A percentile compares a stretch with the other conserved stretches of the same genome.
Evolutionary conservation across 2,113 vertebrate species (phyloP).

Genomic region (Psilopsiagon aymara): DNA sequence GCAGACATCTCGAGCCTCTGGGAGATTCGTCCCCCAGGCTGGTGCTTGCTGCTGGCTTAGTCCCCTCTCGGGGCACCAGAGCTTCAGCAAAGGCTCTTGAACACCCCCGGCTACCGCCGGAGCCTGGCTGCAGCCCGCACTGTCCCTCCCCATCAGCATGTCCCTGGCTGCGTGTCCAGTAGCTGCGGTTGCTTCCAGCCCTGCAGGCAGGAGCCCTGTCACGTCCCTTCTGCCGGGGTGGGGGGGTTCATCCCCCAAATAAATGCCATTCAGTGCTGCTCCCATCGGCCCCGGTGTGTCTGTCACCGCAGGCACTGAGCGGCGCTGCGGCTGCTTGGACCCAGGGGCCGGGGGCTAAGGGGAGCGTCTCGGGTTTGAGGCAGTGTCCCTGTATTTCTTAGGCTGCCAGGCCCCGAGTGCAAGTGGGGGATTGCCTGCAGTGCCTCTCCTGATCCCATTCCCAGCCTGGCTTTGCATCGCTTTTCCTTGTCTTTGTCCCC

Average conservation of each 20-base stretch:
- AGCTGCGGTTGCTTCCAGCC: background rate
- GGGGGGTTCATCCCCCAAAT: background rate
- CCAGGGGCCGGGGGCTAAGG: background rate
- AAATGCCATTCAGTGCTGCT: background rate
- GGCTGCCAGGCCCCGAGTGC: background rate
- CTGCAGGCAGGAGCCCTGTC: background rate
- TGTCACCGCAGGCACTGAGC: background rate
- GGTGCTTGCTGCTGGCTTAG: background rate
- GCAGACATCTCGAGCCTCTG: background rate
- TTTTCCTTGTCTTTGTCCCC: background rate
- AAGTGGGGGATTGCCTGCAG: background rate
- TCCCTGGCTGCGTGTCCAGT: background rate
- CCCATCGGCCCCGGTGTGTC: background rate
- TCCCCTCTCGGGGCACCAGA: fast-evolving
- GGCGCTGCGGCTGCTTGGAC: background rate
- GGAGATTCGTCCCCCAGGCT: background rate
- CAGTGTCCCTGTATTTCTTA: background rate
- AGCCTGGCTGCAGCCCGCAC: background rate
- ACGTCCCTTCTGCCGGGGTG: background rate
- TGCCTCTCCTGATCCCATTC: background rate
- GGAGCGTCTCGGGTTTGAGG: background rate
- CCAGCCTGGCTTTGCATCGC: background rate
- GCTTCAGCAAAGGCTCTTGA: background rate
- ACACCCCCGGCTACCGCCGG: fast-evolving
- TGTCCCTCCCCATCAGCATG: fast-evolving